Base-by-base conservation (phyloP, 1,140 invertebrate genomes). In the Drosophila subpulchrella region DNA sequence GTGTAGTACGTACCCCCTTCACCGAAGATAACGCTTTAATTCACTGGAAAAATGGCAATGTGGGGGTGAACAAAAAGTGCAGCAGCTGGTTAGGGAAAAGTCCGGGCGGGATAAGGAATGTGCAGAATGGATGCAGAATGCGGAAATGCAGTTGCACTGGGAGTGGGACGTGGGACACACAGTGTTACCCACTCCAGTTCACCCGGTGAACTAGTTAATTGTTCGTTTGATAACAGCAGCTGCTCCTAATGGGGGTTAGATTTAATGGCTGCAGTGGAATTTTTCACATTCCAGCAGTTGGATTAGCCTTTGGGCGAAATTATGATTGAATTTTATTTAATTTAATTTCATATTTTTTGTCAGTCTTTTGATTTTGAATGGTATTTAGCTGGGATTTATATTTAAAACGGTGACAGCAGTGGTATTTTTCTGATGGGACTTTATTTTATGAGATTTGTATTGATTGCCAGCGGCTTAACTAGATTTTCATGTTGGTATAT, bases 111-210 rank as follows among this genome's bases (percentile, higher is more conserved):
- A 5, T 13, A 53, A 36, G 51, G 51, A 71, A 71, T 71, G 65
- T 71, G 65, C 32, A 12, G 46, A n/a, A 8, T 48, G 24, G n/a
- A 1, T 30, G 27, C 47, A 48, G 50, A 34, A 11, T 50, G 48
- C 67, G 67, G 67, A 71, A 71, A 71, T 71, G 67, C 65, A 71
- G 65, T 58, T 71, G 65, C 27, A 27, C 3, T 71, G 65, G 65
- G 65, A 63, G 48, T 8, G 30, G 4, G 46, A 34, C n/a, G n/a
- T n/a, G n/a, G n/a, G n/a, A n/a, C n/a, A n/a, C 44, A 27, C 32
- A 60, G 36, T 39, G 63, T 7, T 10, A 0, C 17, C 36, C 17
- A 11, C 15, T 65, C 30, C 20, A 53, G 60, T 68, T 68, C 65
- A 68, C 60, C 65, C 47, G 38, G 20, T 68, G 65, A 66, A 68